Conservation (phyloP, 1,140 invertebrate species). For the Leptinotarsa texana region DNA sequence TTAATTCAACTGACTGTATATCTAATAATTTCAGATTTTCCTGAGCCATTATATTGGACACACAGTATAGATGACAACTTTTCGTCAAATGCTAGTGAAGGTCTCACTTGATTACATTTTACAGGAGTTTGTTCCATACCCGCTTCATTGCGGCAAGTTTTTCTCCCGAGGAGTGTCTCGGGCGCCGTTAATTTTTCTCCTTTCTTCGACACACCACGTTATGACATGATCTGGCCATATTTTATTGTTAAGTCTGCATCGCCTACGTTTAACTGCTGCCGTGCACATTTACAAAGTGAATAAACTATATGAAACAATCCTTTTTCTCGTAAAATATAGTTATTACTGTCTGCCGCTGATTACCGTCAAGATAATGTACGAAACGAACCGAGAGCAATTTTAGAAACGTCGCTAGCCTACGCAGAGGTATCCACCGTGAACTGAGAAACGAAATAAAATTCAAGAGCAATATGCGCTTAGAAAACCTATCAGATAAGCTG, state of each 20-base stretch:
- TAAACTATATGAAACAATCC: background rate
- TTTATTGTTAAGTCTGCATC: conserved; percentile 3
- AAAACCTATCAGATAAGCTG: background rate
- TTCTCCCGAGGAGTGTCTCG: background rate
- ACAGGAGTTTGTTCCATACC: too few species aligned
- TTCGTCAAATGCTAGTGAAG: too few species aligned
- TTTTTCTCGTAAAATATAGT: conserved; percentile 8
- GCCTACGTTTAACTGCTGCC: background rate
- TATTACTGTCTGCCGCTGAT: conserved; percentile 7
- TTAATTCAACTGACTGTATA: too few species aligned
- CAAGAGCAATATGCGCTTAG: background rate
- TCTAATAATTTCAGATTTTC: too few species aligned
- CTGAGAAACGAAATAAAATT: background rate
- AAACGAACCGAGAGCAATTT: conserved; percentile 5
- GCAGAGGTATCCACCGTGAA: background rate
- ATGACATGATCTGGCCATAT: background rate
- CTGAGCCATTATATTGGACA: too few species aligned
- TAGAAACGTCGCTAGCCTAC: background rate
- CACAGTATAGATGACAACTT: too few species aligned
- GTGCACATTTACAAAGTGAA: conserved; percentile 1
- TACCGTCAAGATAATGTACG: conserved; percentile 2
- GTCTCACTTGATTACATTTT: too few species aligned
- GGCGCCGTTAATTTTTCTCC: background rate
- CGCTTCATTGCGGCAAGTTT: background rate
- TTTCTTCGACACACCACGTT: background rate